Percentiles rank a stretch among this genome's conserved stretches.
Evolutionary conservation across 2,888 invertebrate genomes (phyloP).

Genomic region (Lithodes maja): DNA sequence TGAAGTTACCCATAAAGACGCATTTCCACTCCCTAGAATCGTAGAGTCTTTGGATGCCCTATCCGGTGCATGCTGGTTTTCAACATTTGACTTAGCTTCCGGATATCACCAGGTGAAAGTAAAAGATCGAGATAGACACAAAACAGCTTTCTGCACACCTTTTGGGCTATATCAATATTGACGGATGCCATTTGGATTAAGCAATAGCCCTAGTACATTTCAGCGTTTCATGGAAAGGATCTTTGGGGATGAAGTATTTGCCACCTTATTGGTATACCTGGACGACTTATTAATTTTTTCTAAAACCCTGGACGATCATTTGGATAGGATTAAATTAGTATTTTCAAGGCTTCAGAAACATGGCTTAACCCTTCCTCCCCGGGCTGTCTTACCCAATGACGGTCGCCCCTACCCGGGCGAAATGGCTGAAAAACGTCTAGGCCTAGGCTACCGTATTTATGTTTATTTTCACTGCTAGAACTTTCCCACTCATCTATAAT

Average conservation of each 20-base stretch:
- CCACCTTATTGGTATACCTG: neutral
- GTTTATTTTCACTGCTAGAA: too few relatives aligned
- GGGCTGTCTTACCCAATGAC: too few relatives aligned
- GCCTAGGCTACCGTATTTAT: too few relatives aligned
- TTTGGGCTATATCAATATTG: conserved; percentile 38
- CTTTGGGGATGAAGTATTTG: conserved; percentile 12
- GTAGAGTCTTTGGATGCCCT: conserved; percentile 46
- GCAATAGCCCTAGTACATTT: conserved; percentile 15
- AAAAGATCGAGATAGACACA: neutral
- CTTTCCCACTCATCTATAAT: too few relatives aligned
- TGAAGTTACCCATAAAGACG: conserved; percentile 68
- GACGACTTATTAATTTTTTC: neutral
- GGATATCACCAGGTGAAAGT: conserved; percentile 44
- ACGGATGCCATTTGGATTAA: conserved; percentile 38
- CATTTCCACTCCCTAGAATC: conserved; percentile 69
- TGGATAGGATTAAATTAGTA: neutral
- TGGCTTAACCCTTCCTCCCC: neutral
- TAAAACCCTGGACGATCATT: neutral
- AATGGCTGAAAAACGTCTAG: too few relatives aligned
- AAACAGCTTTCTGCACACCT: conserved; percentile 47
- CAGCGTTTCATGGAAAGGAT: conserved; percentile 35
- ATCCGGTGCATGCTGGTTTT: conserved; percentile 14
- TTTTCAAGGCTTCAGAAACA: neutral
- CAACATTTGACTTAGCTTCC: conserved; percentile 35
- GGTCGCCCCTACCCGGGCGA: too few relatives aligned